Evolutionary conservation across 92 coral and sea anemone genomes (phyloP).

Genomic region (Plumapathes pennacea): DNA sequence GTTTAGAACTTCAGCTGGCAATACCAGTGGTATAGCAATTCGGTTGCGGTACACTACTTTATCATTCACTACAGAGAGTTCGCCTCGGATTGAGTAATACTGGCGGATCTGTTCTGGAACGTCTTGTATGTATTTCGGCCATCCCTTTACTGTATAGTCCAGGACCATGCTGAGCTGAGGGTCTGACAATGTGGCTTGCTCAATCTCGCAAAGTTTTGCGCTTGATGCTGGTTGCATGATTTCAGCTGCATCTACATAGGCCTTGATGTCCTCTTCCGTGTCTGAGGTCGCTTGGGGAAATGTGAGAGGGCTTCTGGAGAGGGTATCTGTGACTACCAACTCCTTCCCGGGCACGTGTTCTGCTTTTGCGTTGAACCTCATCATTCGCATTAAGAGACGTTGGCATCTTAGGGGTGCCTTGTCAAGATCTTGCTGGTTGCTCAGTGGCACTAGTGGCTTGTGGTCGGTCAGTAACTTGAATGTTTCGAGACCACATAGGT

Average conservation of each 20-base stretch:
- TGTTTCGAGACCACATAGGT: conserved; percentile 40
- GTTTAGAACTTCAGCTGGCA: conserved; percentile 14
- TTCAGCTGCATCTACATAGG: conserved; percentile 12
- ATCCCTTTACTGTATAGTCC: conserved; percentile 13
- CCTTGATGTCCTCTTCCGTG: conserved; percentile 20
- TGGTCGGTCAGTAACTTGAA: conserved; percentile 58
- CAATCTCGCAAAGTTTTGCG: conserved; percentile 19
- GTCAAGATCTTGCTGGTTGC: conserved; percentile 31
- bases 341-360: conserved; percentile 53
- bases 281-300: background rate
- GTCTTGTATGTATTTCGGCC: conserved; percentile 43
- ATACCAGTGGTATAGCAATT: conserved; percentile 11
- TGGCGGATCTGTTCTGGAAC: conserved; percentile 15
- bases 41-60: conserved; percentile 22
- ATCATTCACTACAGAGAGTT: conserved; percentile 30
- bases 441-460: conserved; percentile 58
- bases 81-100: conserved; percentile 6
- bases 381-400: conserved; percentile 59
- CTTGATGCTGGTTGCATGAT: conserved; percentile 18
- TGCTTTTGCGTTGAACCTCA: conserved; percentile 43
- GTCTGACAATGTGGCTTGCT: conserved; percentile 12
- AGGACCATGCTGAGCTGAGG: conserved; percentile 14
- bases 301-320: conserved; percentile 36
- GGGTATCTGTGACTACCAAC: conserved; percentile 49
- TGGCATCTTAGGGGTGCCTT: conserved; percentile 52